A percentile compares a stretch with the other conserved stretches of the same genome.
Conservation (phyloP, 2,888 invertebrate genomes). For the Papilio protenor region DNA sequence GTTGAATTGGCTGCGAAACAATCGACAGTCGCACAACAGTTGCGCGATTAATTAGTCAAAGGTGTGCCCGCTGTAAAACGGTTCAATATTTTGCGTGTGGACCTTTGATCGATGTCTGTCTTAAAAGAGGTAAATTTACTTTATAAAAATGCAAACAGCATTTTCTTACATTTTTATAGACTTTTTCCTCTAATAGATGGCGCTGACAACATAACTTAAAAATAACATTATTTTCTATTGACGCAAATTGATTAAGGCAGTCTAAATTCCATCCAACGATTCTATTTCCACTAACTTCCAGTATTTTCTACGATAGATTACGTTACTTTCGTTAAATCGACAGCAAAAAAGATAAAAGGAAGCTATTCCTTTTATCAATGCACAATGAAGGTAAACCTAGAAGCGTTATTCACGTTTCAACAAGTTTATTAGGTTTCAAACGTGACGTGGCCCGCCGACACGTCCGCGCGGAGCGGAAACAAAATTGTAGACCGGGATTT, state of each 20-base stretch:
- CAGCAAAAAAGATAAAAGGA: not conserved
- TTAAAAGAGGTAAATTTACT: no score
- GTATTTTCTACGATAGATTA: not conserved
- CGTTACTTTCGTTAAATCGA: not conserved
- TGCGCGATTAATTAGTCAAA: no score
- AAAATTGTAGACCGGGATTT: slow-evolving; percentile 19
- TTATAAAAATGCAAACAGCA: not conserved
- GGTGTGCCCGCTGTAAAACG: no score
- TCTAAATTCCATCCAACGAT: no score
- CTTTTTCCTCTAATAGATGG: not conserved
- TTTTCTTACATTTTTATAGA: not conserved
- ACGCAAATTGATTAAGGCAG: not conserved
- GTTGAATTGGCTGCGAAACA: no score
- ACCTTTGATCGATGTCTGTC: no score
- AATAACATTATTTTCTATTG: not conserved
- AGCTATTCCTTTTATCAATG: slow-evolving; percentile 11
- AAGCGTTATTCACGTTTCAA: slow-evolving; percentile 18
- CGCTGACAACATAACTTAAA: not conserved
- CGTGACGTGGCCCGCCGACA: slow-evolving; percentile 9
- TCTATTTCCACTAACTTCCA: not conserved
- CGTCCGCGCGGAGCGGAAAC: slow-evolving; percentile 12
- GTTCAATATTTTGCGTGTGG: no score
- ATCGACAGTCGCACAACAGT: no score
- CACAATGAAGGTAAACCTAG: slow-evolving; percentile 8
- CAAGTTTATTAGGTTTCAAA: slow-evolving; percentile 19